Percentiles rank a stretch among this genome's conserved stretches.
Conservation (phyloP, 2,797 vertebrate species). For the Erethizon dorsatum region DNA sequence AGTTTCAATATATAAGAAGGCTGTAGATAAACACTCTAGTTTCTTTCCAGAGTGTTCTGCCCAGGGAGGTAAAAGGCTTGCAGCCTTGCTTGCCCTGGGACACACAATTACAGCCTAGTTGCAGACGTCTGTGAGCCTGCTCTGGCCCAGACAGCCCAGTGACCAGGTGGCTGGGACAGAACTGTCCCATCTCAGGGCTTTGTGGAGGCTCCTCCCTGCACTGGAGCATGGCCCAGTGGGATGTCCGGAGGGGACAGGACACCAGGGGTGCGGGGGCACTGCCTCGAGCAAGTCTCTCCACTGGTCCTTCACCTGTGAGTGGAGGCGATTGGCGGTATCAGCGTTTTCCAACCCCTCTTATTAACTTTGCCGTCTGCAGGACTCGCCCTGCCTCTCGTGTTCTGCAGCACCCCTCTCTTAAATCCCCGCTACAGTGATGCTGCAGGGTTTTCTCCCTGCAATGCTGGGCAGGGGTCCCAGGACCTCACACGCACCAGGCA, state of each 20-base stretch:
- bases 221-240: background rate
- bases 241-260: background rate
- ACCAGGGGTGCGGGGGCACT: background rate
- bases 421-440: background rate
- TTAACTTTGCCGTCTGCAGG: background rate
- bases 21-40: background rate
- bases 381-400: background rate
- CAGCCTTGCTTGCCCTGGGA: background rate
- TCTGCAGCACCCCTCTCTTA: background rate
- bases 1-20: constrained; percentile 8
- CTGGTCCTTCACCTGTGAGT: background rate
- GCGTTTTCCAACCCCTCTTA: constrained; percentile 27
- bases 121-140: background rate
- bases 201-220: background rate
- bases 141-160: background rate
- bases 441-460: background rate
- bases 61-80: background rate
- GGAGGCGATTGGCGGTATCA: background rate
- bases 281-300: background rate
- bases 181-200: background rate
- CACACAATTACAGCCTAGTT: background rate
- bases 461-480: background rate
- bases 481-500: background rate
- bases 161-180: background rate
- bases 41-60: constrained; percentile 50